A percentile compares a stretch with the other conserved stretches of the same genome.
phyloP scores from a whole-genome alignment of 2,113 vertebrate genomes.

The Nycticebus coucang region DNA sequence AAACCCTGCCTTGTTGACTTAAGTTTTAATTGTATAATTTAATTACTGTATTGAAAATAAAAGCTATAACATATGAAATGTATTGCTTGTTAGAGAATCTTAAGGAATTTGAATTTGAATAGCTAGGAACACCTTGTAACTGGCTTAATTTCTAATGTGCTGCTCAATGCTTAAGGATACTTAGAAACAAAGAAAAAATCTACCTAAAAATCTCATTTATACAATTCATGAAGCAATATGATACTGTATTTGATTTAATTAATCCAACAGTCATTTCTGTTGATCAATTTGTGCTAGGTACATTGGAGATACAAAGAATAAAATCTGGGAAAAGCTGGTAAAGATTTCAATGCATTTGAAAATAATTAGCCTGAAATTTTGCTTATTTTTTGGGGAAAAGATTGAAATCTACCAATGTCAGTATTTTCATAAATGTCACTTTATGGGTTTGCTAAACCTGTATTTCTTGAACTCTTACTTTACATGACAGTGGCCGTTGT shows the following conservation, averaged over 20 bases:
- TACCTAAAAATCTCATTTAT: not conserved
- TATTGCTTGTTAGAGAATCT: not conserved
- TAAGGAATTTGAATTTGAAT: slow-evolving; percentile 25
- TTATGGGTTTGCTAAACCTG: not conserved
- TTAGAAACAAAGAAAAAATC: not conserved
- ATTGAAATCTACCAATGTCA: not conserved
- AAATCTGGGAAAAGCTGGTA: not conserved
- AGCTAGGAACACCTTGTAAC: not conserved
- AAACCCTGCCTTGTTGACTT: slow-evolving; percentile 1
- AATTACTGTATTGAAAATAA: slow-evolving; percentile 27
- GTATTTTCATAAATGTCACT: not conserved
- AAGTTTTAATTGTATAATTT: slow-evolving; percentile 1
- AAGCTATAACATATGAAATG: not conserved
- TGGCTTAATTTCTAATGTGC: not conserved
- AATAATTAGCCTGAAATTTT: slow-evolving; percentile 25
- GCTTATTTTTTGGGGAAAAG: not conserved
- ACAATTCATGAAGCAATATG: not conserved
- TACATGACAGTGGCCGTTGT: not conserved
- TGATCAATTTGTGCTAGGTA: not conserved
- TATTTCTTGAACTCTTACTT: not conserved
- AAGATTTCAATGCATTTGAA: slow-evolving; percentile 11
- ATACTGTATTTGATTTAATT: not conserved
- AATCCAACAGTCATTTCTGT: not conserved
- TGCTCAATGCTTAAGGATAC: not conserved
- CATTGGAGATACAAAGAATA: not conserved